These are phyloP conservation scores for Drosophila ohnishii DNA, from an alignment of 1,140 invertebrate genomes.

Conservation along the genomic window DNA sequence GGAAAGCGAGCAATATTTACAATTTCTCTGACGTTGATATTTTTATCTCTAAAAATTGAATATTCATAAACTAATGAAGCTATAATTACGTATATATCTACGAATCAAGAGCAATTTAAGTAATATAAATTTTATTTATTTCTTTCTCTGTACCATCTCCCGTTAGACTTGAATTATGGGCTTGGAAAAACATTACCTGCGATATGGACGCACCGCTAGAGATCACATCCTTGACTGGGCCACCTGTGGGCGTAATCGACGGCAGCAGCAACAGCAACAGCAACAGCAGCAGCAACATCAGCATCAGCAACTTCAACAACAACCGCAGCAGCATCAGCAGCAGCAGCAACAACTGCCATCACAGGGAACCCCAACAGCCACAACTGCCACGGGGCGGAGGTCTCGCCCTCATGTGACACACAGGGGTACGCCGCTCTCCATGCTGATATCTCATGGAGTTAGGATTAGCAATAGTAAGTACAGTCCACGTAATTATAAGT, in stretches of 20 bases:
- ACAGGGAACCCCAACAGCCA: slow-evolving; percentile 32
- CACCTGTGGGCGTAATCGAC: slow-evolving; percentile 67
- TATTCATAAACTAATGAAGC: background rate
- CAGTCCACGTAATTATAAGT: slow-evolving; percentile 18
- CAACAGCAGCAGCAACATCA: slow-evolving; percentile 45
- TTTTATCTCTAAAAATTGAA: background rate
- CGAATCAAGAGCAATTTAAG: accelerated
- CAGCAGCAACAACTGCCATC: slow-evolving; percentile 28
- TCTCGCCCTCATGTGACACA: slow-evolving; percentile 82
- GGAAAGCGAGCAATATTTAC: background rate
- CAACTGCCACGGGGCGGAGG: slow-evolving; percentile 54
- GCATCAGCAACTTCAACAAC: slow-evolving; percentile 41
- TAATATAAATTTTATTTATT: background rate
- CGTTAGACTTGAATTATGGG: slow-evolving; percentile 84
- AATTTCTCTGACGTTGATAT: background rate
- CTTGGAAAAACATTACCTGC: slow-evolving; percentile 89
- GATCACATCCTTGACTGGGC: slow-evolving; percentile 87
- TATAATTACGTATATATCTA: background rate
- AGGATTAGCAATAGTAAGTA: slow-evolving; percentile 90
- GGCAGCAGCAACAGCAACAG: slow-evolving; percentile 48
- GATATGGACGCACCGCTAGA: slow-evolving; percentile 88
- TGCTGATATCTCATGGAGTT: slow-evolving; percentile 90
- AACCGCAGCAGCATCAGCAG: slow-evolving; percentile 49
- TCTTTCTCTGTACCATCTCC: slow-evolving; percentile 14
- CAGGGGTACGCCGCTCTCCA: slow-evolving; percentile 87